Percentiles rank a stretch among this genome's conserved stretches.
Evolutionary conservation across 2,113 vertebrate species (phyloP).

Genomic region (Etia nguti): DNA sequence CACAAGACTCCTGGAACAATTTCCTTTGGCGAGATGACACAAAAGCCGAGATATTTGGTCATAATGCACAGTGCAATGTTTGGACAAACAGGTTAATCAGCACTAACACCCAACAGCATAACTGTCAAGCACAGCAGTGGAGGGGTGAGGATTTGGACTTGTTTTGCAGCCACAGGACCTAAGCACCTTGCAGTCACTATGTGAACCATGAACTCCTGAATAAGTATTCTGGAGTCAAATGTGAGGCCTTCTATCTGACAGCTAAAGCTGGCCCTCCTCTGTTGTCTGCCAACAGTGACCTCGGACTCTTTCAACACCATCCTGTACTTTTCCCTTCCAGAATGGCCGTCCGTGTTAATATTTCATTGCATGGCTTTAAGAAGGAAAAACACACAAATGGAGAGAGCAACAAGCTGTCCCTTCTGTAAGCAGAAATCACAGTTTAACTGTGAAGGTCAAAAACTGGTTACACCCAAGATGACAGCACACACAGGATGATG

Average conservation of each 20-base stretch:
- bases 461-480: background rate
- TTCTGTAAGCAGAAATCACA: slow-evolving; percentile 31
- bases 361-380: slow-evolving; percentile 17
- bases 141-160: background rate
- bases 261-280: background rate
- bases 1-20: background rate
- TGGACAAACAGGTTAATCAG: background rate
- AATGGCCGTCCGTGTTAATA: slow-evolving; percentile 27
- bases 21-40: background rate
- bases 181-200: background rate
- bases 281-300: background rate
- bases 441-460: slow-evolving; percentile 26
- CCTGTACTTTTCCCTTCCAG: background rate
- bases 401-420: background rate
- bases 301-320: background rate
- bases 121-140: background rate
- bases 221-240: background rate
- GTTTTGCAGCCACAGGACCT: background rate
- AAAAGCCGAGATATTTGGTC: background rate
- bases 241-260: background rate
- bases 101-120: background rate
- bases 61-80: background rate
- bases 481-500: background rate
- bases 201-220: background rate
- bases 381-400: background rate